Base-by-base conservation (phyloP, 2,888 invertebrate species). In the Mamestra brassicae region DNA sequence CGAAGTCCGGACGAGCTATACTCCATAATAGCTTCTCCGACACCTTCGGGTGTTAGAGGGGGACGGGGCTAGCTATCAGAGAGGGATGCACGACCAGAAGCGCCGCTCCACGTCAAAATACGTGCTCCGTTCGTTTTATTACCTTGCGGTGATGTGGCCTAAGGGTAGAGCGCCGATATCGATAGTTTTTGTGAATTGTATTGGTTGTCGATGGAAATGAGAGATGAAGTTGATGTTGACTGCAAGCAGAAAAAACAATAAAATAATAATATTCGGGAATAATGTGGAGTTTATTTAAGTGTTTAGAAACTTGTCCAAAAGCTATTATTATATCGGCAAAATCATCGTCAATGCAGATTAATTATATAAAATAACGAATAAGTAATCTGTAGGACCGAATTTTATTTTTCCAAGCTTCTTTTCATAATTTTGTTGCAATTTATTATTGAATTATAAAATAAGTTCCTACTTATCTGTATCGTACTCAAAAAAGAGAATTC, bases 61-160 rank as follows among this genome's bases (percentile, higher is more conserved):
- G 83, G 95, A 96, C 79, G 86, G 60, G 73, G 84, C 83, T 85
- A 92, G 92, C 74, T 60, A 93, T 36, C 83, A 70, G 92, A 96
- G 84, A 10, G 90, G 81, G 94, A 95, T 17, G 87, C 80, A 81
- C 76, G 95, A 96, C 95, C 96, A 96, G 96, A 96, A 96, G 96
- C 96, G 96, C 96, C 96, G 96, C 96, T 95, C 93, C 93, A 95
- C 96, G 96, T 96, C 96, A 96, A 96, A 96, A 96, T 96, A 96
- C 96, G 96, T 96, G 96, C 95, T 94, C 94, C 95, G 95, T 95
- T 96, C 96, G 96, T 96, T 96, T 96, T 96, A 96, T 96, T 96
- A 93, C 95, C 91, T 89, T 89, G 92, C 89, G 91, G 92, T 92
- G 93, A 88, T 88, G 91, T 83, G 81, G 86, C 74, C 79, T 77